Percentiles rank a stretch among this genome's conserved stretches.
Evolutionary conservation across 2,113 vertebrate species (phyloP).

Genomic region (Onychostruthus taczanowskii): DNA sequence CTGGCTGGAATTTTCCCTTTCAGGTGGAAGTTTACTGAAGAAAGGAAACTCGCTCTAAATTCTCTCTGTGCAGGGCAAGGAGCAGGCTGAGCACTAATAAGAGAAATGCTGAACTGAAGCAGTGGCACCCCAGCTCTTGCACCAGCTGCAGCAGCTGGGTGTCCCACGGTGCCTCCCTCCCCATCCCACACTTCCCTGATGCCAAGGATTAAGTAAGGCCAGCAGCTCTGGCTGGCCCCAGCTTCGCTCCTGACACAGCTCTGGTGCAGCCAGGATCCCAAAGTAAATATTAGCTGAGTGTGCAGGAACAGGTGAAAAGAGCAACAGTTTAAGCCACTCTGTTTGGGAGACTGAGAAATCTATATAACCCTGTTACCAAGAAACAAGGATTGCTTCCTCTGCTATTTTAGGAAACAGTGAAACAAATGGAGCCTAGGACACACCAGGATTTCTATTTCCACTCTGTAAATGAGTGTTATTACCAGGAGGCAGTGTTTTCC

Average conservation of each 20-base stretch:
- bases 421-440: background rate
- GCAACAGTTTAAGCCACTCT: background rate
- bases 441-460: constrained; percentile 10
- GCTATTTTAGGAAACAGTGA: constrained; percentile 41
- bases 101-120: background rate
- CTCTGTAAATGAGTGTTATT: constrained; percentile 17
- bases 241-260: background rate
- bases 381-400: constrained; percentile 11
- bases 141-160: fast-evolving
- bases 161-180: fast-evolving
- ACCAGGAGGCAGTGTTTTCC: background rate
- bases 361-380: constrained; percentile 25
- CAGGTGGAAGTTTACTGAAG: background rate
- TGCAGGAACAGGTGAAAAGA: background rate
- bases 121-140: background rate
- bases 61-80: background rate
- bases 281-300: constrained; percentile 18
- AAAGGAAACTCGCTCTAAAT: background rate
- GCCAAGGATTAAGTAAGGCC: background rate
- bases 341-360: background rate
- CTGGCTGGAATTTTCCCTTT: background rate
- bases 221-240: background rate
- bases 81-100: background rate
- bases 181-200: background rate
- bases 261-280: background rate